Evolutionary conservation across 2,888 invertebrate species (phyloP).

Genomic region (Agonopterix alstromeriana): DNA sequence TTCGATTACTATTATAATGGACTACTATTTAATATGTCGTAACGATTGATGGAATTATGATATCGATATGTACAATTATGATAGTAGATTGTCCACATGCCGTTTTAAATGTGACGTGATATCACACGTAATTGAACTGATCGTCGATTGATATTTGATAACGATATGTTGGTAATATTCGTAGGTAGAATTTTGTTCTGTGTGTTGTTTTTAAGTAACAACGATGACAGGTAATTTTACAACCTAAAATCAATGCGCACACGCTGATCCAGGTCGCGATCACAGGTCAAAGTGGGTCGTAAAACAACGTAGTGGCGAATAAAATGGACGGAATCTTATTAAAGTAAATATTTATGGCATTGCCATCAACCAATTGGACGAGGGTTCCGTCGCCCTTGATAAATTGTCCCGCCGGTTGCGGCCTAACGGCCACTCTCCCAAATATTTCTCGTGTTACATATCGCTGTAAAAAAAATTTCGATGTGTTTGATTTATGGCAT

Average conservation of each 20-base stretch:
- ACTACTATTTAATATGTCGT: too few species aligned
- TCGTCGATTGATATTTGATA: constrained; percentile 19
- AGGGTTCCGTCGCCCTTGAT: constrained; percentile 68
- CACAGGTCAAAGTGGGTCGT: constrained; percentile 61
- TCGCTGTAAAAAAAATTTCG: constrained; percentile 53
- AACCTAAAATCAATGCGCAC: constrained; percentile 58
- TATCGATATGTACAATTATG: too few species aligned
- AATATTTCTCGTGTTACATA: constrained; percentile 60
- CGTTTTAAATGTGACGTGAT: constrained; percentile 26
- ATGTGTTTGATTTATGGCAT: constrained; percentile 61
- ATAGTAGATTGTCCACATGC: constrained; percentile 14
- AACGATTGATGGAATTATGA: too few species aligned
- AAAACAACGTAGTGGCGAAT: constrained; percentile 64
- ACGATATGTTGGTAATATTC: not conserved
- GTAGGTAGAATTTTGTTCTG: not conserved
- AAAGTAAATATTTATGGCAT: constrained; percentile 76
- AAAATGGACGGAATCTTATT: constrained; percentile 73
- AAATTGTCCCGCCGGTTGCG: constrained; percentile 66
- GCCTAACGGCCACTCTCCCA: constrained; percentile 54
- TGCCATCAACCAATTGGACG: constrained; percentile 73
- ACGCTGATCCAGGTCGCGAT: constrained; percentile 53
- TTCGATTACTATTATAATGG: too few species aligned
- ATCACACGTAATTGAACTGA: constrained; percentile 22
- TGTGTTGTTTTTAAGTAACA: constrained; percentile 18
- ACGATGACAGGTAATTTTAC: constrained; percentile 24